Evolutionary conservation across 2,888 invertebrate species (phyloP).

Genomic region (Cephus nigrinus): DNA sequence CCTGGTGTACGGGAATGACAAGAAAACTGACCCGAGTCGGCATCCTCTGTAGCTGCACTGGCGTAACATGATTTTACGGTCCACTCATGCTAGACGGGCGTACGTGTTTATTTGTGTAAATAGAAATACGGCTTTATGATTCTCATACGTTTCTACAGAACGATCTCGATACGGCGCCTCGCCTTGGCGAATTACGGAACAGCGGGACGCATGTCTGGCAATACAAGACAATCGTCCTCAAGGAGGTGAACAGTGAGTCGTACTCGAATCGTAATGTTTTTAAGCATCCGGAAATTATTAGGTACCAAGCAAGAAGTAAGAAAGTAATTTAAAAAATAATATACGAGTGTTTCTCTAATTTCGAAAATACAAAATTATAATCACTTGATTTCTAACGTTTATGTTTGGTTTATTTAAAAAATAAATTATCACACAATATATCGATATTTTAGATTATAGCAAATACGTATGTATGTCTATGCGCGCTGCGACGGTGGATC

Average conservation of each 20-base stretch:
- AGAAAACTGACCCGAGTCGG: conserved; percentile 1
- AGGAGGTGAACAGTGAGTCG: neutral
- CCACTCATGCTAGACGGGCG: neutral
- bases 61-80: conserved; percentile 1
- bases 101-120: neutral
- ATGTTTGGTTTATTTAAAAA: neutral
- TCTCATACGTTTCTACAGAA: neutral
- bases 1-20: neutral
- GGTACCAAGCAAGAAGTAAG: neutral
- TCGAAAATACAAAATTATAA: neutral
- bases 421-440: neutral
- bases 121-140: neutral
- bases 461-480: neutral
- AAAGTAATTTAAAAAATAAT: neutral
- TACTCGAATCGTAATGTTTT: neutral
- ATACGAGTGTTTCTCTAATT: neutral
- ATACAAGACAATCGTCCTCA: neutral
- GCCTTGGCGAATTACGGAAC: neutral
- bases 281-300: neutral
- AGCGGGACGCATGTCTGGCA: neutral
- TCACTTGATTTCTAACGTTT: neutral
- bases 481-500: neutral
- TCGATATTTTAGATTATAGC: too few relatives aligned
- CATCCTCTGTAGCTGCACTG: neutral
- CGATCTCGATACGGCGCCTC: neutral